These are phyloP conservation scores for Chirona hameri DNA, from an alignment of 2,888 invertebrate species.

Conservation along the genomic window DNA sequence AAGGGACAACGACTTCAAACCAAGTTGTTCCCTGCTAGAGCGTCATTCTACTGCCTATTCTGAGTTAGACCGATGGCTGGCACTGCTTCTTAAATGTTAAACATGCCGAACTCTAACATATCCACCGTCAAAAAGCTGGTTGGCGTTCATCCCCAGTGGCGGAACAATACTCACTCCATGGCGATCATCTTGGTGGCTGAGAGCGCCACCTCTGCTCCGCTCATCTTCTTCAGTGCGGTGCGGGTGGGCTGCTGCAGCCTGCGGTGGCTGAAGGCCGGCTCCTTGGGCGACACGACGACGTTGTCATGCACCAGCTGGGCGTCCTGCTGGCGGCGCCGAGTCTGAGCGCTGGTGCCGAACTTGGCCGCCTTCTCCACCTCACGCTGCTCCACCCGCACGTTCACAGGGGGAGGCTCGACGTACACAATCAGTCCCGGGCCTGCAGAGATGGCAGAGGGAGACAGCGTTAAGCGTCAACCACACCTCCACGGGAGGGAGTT, in stretches of 20 bases:
- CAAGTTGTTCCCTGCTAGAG: too few species aligned
- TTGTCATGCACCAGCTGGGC: conserved; percentile 34
- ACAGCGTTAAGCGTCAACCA: not conserved
- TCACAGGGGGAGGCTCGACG: not conserved
- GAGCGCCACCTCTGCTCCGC: conserved; percentile 34
- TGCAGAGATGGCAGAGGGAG: not conserved
- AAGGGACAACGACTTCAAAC: too few species aligned
- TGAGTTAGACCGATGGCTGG: too few species aligned
- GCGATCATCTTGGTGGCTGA: conserved; percentile 31
- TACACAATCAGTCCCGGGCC: not conserved
- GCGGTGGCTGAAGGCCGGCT: conserved; percentile 37
- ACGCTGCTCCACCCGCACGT: not conserved
- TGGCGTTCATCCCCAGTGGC: too few species aligned
- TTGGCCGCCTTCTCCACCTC: conserved; percentile 23
- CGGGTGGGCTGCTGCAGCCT: conserved; percentile 38
- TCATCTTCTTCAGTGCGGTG: conserved; percentile 34
- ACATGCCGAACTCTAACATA: too few species aligned
- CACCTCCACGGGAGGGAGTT: too few species aligned
- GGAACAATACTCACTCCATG: conserved; percentile 29
- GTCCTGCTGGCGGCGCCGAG: conserved; percentile 4
- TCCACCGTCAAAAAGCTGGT: too few species aligned
- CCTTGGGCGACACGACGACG: conserved; percentile 35
- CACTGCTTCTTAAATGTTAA: too few species aligned
- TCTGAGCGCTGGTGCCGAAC: not conserved
- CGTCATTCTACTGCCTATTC: too few species aligned